Evolutionary conservation across 2,113 vertebrate species (phyloP).

Genomic region (Lepus americanus): DNA sequence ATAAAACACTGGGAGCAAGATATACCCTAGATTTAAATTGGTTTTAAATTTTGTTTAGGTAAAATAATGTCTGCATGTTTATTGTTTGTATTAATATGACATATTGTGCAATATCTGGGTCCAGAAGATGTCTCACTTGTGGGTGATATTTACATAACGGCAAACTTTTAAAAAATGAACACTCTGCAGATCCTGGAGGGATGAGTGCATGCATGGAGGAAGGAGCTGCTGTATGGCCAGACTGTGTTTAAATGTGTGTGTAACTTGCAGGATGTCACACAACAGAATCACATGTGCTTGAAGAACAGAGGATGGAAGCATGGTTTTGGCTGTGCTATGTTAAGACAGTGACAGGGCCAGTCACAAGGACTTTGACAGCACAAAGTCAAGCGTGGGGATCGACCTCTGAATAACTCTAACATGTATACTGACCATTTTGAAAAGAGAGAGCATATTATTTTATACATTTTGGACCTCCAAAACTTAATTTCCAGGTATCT

Average conservation of each 20-base stretch:
- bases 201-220: accelerated
- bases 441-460: not conserved
- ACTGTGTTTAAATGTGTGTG: not conserved
- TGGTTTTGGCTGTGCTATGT: accelerated
- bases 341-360: not conserved
- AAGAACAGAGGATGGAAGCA: accelerated
- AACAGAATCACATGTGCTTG: accelerated
- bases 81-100: not conserved
- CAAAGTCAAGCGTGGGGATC: accelerated
- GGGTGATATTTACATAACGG: not conserved
- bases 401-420: not conserved
- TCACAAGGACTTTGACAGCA: not conserved
- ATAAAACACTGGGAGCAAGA: not conserved
- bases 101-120: not conserved
- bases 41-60: not conserved
- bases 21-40: not conserved
- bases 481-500: not conserved
- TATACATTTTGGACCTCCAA: not conserved
- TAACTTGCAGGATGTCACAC: not conserved
- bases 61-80: not conserved
- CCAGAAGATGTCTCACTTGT: not conserved
- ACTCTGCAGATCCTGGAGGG: not conserved
- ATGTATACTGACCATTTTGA: not conserved
- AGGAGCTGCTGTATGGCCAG: not conserved
- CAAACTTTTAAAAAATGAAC: not conserved